These are phyloP conservation scores for Phoebastria nigripes DNA, from an alignment of 2,797 vertebrate genomes.

Conservation along the genomic window DNA sequence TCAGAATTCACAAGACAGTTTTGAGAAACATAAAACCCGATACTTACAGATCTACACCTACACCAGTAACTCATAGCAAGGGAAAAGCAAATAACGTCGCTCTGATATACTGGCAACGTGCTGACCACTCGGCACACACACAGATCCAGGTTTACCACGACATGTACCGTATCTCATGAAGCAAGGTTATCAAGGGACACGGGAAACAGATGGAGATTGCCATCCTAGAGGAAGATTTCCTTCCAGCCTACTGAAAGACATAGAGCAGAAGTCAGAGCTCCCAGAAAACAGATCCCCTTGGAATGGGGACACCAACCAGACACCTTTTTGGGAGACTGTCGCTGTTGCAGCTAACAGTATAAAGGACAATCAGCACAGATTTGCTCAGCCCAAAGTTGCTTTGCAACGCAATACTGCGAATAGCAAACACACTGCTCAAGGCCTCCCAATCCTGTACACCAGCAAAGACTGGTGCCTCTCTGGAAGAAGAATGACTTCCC, in stretches of 20 bases:
- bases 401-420: rapidly evolving
- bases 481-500: background rate
- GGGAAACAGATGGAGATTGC: background rate
- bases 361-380: background rate
- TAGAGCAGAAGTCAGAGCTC: background rate
- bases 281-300: background rate
- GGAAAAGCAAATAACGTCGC: background rate
- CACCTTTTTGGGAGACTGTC: rapidly evolving
- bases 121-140: background rate
- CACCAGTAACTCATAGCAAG: background rate
- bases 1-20: background rate
- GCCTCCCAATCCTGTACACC: background rate
- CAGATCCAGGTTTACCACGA: too few species aligned
- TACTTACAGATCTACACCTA: background rate
- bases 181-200: background rate
- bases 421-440: rapidly evolving
- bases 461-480: background rate
- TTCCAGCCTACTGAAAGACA: background rate
- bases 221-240: background rate
- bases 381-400: background rate
- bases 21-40: rapidly evolving
- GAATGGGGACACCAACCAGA: background rate
- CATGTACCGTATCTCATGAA: rapidly evolving
- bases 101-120: rapidly evolving
- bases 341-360: background rate